A percentile compares a stretch with the other conserved stretches of the same genome.
phyloP scores from a whole-genome alignment of 2,113 vertebrate species.

The Siniperca knerii region DNA sequence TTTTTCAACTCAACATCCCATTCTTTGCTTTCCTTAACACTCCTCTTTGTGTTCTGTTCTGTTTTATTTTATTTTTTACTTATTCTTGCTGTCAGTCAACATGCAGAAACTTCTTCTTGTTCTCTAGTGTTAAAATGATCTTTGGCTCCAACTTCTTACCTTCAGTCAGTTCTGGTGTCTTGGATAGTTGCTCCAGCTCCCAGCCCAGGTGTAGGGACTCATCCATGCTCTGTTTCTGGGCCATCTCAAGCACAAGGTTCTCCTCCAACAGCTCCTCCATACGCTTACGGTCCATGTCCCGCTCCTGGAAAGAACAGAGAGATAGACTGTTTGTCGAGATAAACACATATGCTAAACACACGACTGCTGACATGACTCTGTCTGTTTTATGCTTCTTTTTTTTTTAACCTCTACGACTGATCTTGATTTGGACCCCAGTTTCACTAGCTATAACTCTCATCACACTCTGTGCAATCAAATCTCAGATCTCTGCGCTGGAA shows the following conservation, averaged over 20 bases:
- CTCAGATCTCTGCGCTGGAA: neutral
- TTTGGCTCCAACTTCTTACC: slow-evolving; percentile 78
- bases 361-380: neutral
- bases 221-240: slow-evolving; percentile 99
- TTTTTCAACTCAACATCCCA: neutral
- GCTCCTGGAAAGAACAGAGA: slow-evolving; percentile 84
- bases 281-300: slow-evolving; percentile 96
- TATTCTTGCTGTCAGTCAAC: neutral
- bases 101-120: neutral
- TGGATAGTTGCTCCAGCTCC: slow-evolving; percentile 97
- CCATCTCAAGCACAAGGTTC: slow-evolving; percentile 97
- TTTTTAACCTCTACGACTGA: neutral
- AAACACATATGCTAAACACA: neutral
- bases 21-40: neutral
- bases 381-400: no score
- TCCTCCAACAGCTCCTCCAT: slow-evolving; percentile 98
- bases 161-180: slow-evolving; percentile 93
- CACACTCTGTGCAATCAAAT: neutral
- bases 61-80: no score
- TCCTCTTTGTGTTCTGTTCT: neutral
- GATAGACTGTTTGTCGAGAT: neutral
- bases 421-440: neutral
- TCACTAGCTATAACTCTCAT: neutral
- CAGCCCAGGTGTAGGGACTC: slow-evolving; percentile 98
- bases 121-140: neutral